Percentiles rank a stretch among this genome's conserved stretches.
Evolutionary conservation across 2,113 vertebrate species (phyloP).

Genomic region (Trichomycterus rosablanca): DNA sequence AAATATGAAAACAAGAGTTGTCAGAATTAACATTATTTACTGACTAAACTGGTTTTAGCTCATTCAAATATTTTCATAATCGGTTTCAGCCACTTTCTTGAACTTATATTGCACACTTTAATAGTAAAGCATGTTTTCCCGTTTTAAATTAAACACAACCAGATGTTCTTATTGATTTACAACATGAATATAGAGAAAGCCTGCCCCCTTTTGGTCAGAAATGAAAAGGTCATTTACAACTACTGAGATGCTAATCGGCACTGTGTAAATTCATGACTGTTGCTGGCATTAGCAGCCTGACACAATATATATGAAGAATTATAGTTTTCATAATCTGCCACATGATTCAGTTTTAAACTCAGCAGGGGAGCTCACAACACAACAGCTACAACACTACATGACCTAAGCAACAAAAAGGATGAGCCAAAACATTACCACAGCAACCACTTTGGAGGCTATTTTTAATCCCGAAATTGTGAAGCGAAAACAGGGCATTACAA

Average conservation of each 20-base stretch:
- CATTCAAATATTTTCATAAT: neutral
- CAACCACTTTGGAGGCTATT: constrained; percentile 35
- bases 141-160: neutral
- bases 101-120: neutral
- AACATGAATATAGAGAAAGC: neutral
- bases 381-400: constrained; percentile 8
- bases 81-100: neutral
- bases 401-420: constrained; percentile 9
- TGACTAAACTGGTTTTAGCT: neutral
- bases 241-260: too few species aligned
- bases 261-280: too few species aligned
- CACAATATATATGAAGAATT: too few species aligned
- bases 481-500: constrained; percentile 43
- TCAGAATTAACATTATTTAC: neutral
- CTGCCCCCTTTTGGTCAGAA: constrained; percentile 36
- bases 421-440: constrained; percentile 19
- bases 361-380: constrained; percentile 13
- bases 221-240: neutral
- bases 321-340: too few species aligned
- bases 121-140: neutral
- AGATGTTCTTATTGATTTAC: constrained; percentile 11
- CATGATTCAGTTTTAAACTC: too few species aligned
- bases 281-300: too few species aligned
- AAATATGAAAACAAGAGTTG: neutral
- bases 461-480: constrained; percentile 45